Evolutionary conservation across 1,140 invertebrate genomes (phyloP).

Genomic region (Drosophila mayri): DNA sequence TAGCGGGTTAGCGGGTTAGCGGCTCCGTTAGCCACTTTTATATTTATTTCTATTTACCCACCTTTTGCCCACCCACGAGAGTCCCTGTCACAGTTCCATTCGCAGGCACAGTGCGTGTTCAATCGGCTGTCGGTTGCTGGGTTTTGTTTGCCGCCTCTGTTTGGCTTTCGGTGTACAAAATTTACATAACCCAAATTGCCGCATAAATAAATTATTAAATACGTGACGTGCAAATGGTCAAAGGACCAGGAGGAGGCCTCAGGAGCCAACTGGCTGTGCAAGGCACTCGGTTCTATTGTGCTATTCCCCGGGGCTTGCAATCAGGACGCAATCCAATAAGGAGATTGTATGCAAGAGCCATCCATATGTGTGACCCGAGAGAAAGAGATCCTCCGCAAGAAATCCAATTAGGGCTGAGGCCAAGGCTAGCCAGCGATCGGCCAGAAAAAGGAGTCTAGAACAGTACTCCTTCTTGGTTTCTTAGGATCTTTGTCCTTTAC

Average conservation of each 20-base stretch:
- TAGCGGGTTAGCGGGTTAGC: slow-evolving; percentile 15
- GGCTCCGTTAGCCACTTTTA: slow-evolving; percentile 8
- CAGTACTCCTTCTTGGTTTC: background rate
- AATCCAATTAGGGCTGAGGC: slow-evolving; percentile 26
- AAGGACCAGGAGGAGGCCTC: slow-evolving; percentile 2
- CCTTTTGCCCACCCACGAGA: background rate
- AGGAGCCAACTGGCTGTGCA: slow-evolving; percentile 17
- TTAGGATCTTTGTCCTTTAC: background rate
- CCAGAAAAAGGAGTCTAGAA: too few relatives aligned
- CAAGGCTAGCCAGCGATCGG: slow-evolving; percentile 6
- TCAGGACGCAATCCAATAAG: slow-evolving; percentile 51
- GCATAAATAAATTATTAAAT: slow-evolving; percentile 82
- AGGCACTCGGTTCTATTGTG: slow-evolving; percentile 28
- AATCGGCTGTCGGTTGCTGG: slow-evolving; percentile 53
- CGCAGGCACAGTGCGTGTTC: slow-evolving; percentile 45
- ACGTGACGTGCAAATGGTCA: slow-evolving; percentile 54
- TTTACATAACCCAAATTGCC: slow-evolving; percentile 80
- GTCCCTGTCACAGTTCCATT: background rate
- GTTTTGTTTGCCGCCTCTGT: slow-evolving; percentile 17
- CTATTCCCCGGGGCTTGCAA: slow-evolving; percentile 42
- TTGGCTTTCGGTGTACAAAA: slow-evolving; percentile 60
- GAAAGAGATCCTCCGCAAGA: background rate
- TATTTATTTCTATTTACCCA: slow-evolving; percentile 13
- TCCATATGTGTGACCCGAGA: slow-evolving; percentile 11
- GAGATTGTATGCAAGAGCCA: slow-evolving; percentile 24